A percentile compares a stretch with the other conserved stretches of the same genome.
Conservation (phyloP, 1,140 invertebrate species). For the Drosophila navojoa region DNA sequence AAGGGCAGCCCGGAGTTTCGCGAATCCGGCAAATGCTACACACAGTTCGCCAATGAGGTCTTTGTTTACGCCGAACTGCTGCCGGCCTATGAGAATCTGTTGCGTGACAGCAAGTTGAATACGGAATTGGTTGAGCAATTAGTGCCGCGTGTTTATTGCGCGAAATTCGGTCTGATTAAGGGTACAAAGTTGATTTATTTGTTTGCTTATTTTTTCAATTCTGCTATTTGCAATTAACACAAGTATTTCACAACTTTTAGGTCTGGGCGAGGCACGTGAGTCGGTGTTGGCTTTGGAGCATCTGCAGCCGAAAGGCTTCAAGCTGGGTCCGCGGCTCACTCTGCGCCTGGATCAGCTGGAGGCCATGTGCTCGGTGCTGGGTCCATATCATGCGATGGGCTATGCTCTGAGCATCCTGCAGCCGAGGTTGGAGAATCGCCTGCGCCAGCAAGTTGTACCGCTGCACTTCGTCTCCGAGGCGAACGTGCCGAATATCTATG, state of each 20-base stretch:
- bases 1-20: slow-evolving; percentile 70
- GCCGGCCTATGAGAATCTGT: slow-evolving; percentile 67
- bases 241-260: slow-evolving; percentile 17
- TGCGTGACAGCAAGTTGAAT: slow-evolving; percentile 54
- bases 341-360: slow-evolving; percentile 67
- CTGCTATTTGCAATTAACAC: no score
- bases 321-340: slow-evolving; percentile 59
- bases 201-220: not conserved
- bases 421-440: slow-evolving; percentile 50
- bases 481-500: slow-evolving; percentile 39
- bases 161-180: slow-evolving; percentile 62
- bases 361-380: slow-evolving; percentile 61
- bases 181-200: slow-evolving; percentile 29
- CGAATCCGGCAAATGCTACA: slow-evolving; percentile 66
- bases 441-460: slow-evolving; percentile 44
- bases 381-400: slow-evolving; percentile 69
- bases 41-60: slow-evolving; percentile 75
- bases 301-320: slow-evolving; percentile 62
- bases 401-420: slow-evolving; percentile 67
- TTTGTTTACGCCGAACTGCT: slow-evolving; percentile 68
- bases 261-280: slow-evolving; percentile 47
- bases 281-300: slow-evolving; percentile 75
- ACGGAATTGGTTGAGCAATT: slow-evolving; percentile 51
- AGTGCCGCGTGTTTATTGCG: slow-evolving; percentile 59
- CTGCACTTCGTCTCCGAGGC: slow-evolving; percentile 53